phyloP scores from a whole-genome alignment of 2,888 invertebrate genomes.

The Chaetogeoica ovagalla region DNA sequence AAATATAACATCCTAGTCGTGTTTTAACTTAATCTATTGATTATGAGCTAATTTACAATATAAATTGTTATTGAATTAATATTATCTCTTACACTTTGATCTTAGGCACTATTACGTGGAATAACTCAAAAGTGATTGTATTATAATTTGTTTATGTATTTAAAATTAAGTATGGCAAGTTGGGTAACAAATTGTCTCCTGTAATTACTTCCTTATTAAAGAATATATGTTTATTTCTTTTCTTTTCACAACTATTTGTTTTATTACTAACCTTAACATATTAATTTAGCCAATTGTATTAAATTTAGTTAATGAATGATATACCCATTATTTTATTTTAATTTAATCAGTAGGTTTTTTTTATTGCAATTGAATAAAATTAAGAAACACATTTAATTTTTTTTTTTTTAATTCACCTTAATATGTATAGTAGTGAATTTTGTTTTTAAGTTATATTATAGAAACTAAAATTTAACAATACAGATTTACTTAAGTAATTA shows the following conservation, averaged over 20 bases:
- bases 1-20: constrained; percentile 9
- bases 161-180: neutral
- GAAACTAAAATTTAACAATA: too few species aligned
- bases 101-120: constrained; percentile 2
- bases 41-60: neutral
- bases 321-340: too few species aligned
- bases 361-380: too few species aligned
- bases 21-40: constrained; percentile 3
- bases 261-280: too few species aligned
- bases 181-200: neutral
- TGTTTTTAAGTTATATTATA: too few species aligned
- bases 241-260: neutral
- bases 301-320: too few species aligned
- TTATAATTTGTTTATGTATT: neutral
- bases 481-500: too few species aligned
- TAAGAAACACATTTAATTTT: too few species aligned
- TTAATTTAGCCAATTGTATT: too few species aligned
- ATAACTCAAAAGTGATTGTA: constrained; percentile 5
- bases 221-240: neutral
- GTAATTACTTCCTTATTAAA: constrained; percentile 43
- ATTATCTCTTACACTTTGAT: constrained; percentile 42
- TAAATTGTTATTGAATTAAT: constrained; percentile 25
- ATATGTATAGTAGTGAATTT: too few species aligned
- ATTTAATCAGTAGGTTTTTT: too few species aligned
- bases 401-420: too few species aligned